Percentiles rank a stretch among this genome's conserved stretches.
Conservation (phyloP, 2,113 vertebrate species). For the Proterorhinus semilunaris region DNA sequence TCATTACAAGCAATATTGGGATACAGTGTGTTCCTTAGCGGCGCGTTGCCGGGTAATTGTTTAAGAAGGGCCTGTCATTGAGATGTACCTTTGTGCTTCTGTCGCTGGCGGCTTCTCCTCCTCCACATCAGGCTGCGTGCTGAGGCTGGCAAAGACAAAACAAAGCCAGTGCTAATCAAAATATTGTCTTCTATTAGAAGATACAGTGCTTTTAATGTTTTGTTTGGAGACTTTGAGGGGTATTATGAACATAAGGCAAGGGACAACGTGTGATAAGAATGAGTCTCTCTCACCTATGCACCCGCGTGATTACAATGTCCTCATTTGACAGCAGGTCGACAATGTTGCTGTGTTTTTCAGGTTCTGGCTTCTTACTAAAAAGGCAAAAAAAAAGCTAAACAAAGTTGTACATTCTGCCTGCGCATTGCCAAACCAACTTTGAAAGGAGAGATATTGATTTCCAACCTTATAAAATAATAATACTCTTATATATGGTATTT, state of each 20-base stretch:
- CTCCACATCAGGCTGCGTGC: conserved; percentile 21
- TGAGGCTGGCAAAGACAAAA: conserved; percentile 56
- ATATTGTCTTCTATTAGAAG: conserved; percentile 53
- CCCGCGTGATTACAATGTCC: conserved; percentile 34
- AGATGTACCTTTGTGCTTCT: conserved; percentile 54
- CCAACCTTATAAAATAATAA: conserved; percentile 29
- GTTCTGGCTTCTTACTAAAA: conserved; percentile 34
- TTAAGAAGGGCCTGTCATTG: conserved; percentile 64
- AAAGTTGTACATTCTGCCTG: not conserved
- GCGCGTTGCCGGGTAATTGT: conserved; percentile 51
- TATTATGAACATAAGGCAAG: conserved; percentile 23
- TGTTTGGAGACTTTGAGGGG: conserved; percentile 33
- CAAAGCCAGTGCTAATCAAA: conserved; percentile 64
- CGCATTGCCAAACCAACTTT: conserved; percentile 5
- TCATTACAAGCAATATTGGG: conserved; percentile 40
- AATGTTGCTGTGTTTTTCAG: conserved; percentile 25
- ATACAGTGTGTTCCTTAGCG: conserved; percentile 38
- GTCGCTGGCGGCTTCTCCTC: conserved; percentile 44
- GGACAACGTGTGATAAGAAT: conserved; percentile 29
- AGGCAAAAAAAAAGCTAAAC: conserved; percentile 20
- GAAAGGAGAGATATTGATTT: conserved; percentile 40
- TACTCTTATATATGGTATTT: conserved; percentile 18
- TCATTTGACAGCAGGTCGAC: conserved; percentile 55
- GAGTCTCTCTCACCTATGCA: conserved; percentile 48
- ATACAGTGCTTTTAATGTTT: conserved; percentile 53